A percentile compares a stretch with the other conserved stretches of the same genome.
Evolutionary conservation across 2,797 vertebrate genomes (phyloP).

Genomic region (Poeciliopsis gracilis): DNA sequence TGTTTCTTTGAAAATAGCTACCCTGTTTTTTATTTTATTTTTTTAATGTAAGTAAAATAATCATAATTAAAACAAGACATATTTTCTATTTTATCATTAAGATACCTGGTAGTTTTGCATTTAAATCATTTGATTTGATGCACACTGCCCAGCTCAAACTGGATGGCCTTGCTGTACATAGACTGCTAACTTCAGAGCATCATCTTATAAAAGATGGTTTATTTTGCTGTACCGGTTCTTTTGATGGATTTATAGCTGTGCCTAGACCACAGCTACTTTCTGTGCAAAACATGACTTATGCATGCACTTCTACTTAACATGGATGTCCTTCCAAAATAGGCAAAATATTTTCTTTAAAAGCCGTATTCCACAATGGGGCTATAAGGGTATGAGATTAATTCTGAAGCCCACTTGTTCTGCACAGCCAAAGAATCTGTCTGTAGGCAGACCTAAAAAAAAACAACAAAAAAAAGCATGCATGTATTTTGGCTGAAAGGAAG

Average conservation of each 20-base stretch:
- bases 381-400: not conserved
- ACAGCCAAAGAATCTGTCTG: conserved; percentile 2
- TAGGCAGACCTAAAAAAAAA: conserved; percentile 4
- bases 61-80: not conserved
- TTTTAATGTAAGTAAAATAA: not conserved
- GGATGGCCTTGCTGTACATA: not conserved
- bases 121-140: not conserved
- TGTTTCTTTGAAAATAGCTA: not conserved
- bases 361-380: not conserved
- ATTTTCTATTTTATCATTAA: not conserved
- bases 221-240: not conserved
- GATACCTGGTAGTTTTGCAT: not conserved
- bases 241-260: not conserved
- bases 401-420: not conserved
- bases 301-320: not conserved
- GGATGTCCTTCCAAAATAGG: not conserved
- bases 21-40: not conserved
- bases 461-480: not conserved
- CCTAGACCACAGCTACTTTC: not conserved
- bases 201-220: not conserved
- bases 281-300: not conserved
- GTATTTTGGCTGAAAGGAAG: not conserved
- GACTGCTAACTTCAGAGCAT: not conserved
- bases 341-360: not conserved
- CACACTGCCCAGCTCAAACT: not conserved